Evolutionary conservation across 2,113 vertebrate genomes (phyloP).

Genomic region (Mionectes macconnelli): DNA sequence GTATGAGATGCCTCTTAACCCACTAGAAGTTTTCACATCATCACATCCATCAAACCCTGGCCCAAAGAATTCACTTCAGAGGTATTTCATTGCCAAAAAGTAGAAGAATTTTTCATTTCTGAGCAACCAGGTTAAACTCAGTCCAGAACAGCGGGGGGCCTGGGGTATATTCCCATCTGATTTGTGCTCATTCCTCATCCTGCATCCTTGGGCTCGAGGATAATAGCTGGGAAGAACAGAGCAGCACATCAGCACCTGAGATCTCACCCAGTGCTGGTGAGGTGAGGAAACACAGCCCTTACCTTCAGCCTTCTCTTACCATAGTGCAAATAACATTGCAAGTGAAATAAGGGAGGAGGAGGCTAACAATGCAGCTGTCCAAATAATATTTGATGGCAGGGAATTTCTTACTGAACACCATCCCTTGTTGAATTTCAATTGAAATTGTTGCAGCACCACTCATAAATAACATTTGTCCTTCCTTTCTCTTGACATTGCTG

Average conservation of each 20-base stretch:
- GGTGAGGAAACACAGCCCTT: background rate
- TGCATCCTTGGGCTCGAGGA: background rate
- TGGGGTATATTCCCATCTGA: background rate
- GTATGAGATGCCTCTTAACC: background rate
- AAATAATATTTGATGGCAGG: background rate
- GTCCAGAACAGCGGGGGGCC: background rate
- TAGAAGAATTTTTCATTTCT: background rate
- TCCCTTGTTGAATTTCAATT: background rate
- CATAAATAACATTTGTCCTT: background rate
- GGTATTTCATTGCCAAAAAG: background rate
- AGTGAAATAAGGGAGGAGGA: background rate
- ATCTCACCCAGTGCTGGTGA: background rate
- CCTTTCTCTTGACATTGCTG: background rate
- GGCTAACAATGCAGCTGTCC: background rate
- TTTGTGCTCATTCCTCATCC: background rate
- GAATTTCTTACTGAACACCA: background rate
- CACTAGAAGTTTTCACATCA: background rate
- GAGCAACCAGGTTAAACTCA: background rate
- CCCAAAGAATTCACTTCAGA: background rate
- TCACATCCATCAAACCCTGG: background rate
- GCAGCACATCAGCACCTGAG: background rate
- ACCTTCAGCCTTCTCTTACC: background rate
- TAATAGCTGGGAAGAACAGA: background rate
- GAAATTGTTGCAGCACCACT: background rate
- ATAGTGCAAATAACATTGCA: background rate